Percentiles rank a stretch among this genome's conserved stretches.
These are phyloP conservation scores for Cliona cf. orientalis DNA, from an alignment of 37 sponge, comb jelly and placozoan species.

Conservation along the genomic window DNA sequence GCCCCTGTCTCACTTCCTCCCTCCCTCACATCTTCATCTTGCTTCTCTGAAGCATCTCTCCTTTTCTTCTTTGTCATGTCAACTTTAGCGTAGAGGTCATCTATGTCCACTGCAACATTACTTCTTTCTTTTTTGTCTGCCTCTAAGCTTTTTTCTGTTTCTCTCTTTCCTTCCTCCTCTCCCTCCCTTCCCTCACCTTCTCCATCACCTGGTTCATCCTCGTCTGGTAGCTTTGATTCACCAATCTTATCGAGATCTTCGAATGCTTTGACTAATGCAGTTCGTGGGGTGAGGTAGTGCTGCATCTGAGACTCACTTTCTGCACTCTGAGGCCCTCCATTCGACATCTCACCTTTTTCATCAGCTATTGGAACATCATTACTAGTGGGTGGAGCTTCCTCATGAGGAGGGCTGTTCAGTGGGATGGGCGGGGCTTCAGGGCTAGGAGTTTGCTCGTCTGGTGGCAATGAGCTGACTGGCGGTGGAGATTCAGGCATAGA, in stretches of 20 bases:
- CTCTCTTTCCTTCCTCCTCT: neutral
- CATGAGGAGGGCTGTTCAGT: neutral
- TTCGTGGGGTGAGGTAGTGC: conserved; percentile 12
- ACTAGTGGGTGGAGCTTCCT: no score
- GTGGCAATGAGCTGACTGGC: neutral
- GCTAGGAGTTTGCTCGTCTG: no score
- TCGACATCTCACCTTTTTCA: no score
- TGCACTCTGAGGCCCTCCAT: no score
- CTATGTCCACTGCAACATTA: neutral
- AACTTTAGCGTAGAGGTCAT: conserved; percentile 9
- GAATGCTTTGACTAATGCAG: conserved; percentile 10
- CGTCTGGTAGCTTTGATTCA: neutral
- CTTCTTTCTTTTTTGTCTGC: neutral
- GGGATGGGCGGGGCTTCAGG: no score
- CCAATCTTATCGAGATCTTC: conserved; percentile 1
- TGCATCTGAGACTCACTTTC: no score
- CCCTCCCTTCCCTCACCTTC: neutral
- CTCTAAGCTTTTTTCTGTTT: neutral
- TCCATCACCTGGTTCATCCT: conserved; percentile 1
- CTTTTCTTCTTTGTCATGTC: neutral
- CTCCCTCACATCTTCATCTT: neutral
- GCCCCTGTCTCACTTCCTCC: neutral
- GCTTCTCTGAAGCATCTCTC: no score
- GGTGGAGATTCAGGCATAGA: neutral
- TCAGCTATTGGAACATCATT: no score